These are phyloP conservation scores for Rhizomys pruinosus DNA, from an alignment of 2,113 vertebrate genomes.

Conservation along the genomic window DNA sequence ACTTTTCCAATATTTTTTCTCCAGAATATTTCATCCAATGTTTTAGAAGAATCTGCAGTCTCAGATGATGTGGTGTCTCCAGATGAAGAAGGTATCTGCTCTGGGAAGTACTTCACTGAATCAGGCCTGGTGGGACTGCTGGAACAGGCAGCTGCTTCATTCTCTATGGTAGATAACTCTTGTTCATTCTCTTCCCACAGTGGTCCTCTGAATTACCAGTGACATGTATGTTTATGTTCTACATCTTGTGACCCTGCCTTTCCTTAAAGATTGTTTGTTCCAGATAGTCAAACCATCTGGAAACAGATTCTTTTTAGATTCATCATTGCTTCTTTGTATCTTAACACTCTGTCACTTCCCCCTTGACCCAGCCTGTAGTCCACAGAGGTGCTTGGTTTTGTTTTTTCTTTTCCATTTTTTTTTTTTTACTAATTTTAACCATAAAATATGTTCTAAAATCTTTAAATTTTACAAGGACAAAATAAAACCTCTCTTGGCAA, in stretches of 20 bases:
- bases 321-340: not conserved
- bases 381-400: not conserved
- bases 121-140: constrained; percentile 97
- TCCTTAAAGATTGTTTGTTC: constrained; percentile 1
- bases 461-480: not conserved
- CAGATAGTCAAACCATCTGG: no score
- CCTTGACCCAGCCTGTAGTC: not conserved
- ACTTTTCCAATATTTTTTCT: constrained; percentile 16
- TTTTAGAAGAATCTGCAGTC: constrained; percentile 98
- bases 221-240: constrained; percentile 9
- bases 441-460: constrained; percentile 9
- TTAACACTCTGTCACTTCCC: not conserved
- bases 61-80: constrained; percentile 99
- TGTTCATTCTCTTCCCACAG: constrained; percentile 48
- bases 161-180: constrained; percentile 94
- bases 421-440: no score
- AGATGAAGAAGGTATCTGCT: constrained; percentile 99
- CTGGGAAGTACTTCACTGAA: constrained; percentile 99
- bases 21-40: constrained; percentile 98
- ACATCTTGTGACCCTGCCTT: constrained; percentile 20
- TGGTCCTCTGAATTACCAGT: not conserved
- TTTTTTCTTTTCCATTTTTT: no score
- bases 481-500: not conserved
- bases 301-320: not conserved
- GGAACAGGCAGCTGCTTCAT: constrained; percentile 97